Conservation (phyloP, 2,113 vertebrate genomes). For the Xyliphius kryptos region DNA sequence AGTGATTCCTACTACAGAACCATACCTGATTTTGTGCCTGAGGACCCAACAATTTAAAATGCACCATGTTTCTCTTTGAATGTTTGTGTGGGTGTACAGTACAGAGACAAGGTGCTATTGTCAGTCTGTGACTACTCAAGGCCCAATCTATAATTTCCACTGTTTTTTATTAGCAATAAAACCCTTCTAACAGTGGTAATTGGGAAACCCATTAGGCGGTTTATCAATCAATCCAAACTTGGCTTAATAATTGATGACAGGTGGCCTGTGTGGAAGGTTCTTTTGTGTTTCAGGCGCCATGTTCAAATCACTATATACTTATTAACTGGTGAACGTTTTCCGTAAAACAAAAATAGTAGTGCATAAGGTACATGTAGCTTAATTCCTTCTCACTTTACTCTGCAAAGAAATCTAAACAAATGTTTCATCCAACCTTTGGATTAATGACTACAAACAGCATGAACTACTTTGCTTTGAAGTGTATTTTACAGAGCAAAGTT, state of each 20-base stretch:
- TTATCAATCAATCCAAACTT: slow-evolving; percentile 42
- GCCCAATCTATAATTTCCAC: slow-evolving; percentile 3
- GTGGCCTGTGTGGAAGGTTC: slow-evolving; percentile 22
- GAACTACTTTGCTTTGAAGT: slow-evolving; percentile 4
- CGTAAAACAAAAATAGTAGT: too few relatives aligned
- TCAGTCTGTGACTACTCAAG: neutral
- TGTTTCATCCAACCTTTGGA: neutral
- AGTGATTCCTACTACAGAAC: too few relatives aligned
- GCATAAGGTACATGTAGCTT: slow-evolving; percentile 2
- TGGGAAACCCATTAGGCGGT: slow-evolving; percentile 39
- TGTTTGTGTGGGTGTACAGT: too few relatives aligned
- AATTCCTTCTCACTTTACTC: too few relatives aligned
- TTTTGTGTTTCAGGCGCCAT: slow-evolving; percentile 24
- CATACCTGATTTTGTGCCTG: too few relatives aligned
- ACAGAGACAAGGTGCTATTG: slow-evolving; percentile 2
- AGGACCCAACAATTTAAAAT: too few relatives aligned
- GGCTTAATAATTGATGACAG: slow-evolving; percentile 46
- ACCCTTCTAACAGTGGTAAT: slow-evolving; percentile 36
- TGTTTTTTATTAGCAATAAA: slow-evolving; percentile 36
- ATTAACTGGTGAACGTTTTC: too few relatives aligned
- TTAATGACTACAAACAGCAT: slow-evolving; percentile 5
- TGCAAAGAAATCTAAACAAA: too few relatives aligned
- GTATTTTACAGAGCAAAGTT: slow-evolving; percentile 7
- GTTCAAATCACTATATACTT: slow-evolving; percentile 18
- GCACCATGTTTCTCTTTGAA: too few relatives aligned